Evolutionary conservation across 2,113 vertebrate species (phyloP).

Genomic region (Chiloscyllium plagiosum): DNA sequence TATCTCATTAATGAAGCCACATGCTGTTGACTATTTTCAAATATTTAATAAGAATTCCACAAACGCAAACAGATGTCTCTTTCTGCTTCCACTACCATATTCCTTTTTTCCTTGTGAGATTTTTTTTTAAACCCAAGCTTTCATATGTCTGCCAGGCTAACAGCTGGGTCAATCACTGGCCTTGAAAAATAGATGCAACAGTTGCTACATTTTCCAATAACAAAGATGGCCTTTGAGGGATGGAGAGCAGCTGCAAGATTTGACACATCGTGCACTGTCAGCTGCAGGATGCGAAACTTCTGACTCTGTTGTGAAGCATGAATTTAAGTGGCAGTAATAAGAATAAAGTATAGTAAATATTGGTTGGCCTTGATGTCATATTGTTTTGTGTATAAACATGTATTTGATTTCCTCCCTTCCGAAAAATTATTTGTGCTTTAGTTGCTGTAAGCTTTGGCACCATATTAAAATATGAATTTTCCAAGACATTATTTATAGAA

Average conservation of each 20-base stretch:
- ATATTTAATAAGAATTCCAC: constrained; percentile 39
- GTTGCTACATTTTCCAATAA: constrained; percentile 59
- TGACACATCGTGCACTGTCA: constrained; percentile 50
- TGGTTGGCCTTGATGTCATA: neutral
- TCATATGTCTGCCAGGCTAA: constrained; percentile 47
- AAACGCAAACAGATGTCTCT: constrained; percentile 44
- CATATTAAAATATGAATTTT: neutral
- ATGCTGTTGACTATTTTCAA: neutral
- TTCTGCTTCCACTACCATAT: constrained; percentile 43
- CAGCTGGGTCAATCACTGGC: constrained; percentile 55
- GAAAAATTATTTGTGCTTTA: neutral
- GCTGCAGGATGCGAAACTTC: constrained; percentile 52
- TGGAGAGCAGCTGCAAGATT: constrained; percentile 57
- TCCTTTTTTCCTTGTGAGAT: constrained; percentile 41
- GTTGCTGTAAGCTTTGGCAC: neutral
- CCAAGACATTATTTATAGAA: neutral
- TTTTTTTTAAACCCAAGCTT: constrained; percentile 43
- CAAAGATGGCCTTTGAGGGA: constrained; percentile 63
- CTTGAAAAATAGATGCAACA: constrained; percentile 50
- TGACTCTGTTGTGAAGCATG: constrained; percentile 18
- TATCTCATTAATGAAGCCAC: constrained; percentile 41
- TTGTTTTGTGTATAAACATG: neutral
- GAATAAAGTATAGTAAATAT: neutral
- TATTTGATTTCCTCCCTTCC: neutral
- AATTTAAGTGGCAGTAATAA: neutral